phyloP scores from a whole-genome alignment of 2,113 vertebrate genomes.

The Halcyon senegalensis region DNA sequence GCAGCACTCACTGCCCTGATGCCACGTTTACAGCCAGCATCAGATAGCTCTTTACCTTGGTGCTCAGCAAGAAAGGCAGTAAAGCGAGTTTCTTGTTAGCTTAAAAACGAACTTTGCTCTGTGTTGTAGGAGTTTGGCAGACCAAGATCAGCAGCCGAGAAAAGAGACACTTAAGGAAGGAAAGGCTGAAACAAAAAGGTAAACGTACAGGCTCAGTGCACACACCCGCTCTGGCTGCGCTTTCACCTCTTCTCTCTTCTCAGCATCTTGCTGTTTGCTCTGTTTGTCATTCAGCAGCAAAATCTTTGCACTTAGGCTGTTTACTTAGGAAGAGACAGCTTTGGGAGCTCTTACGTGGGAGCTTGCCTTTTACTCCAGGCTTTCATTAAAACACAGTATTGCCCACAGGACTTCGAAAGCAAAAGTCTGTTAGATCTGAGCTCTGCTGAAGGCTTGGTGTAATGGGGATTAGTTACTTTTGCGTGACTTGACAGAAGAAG shows the following conservation, averaged over 20 bases:
- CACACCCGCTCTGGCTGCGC: background rate
- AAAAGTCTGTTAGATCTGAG: background rate
- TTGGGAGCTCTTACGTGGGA: background rate
- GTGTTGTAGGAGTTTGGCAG: constrained; percentile 66
- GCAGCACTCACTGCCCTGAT: background rate
- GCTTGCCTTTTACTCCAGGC: background rate
- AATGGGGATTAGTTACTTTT: background rate
- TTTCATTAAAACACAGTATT: constrained; percentile 4
- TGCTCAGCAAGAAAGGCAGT: background rate
- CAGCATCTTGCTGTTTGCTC: background rate
- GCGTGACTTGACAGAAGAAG: background rate
- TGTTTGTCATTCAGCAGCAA: background rate
- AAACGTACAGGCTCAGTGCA: background rate
- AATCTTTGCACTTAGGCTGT: background rate
- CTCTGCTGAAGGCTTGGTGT: background rate
- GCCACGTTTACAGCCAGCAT: background rate
- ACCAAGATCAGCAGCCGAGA: constrained; percentile 71
- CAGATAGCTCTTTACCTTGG: background rate
- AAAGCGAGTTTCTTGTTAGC: background rate
- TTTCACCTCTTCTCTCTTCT: background rate
- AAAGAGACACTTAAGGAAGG: constrained; percentile 67
- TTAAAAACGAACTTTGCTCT: background rate
- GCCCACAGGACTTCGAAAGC: background rate
- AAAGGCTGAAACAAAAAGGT: constrained; percentile 71
- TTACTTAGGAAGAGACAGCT: constrained; percentile 9